These are phyloP conservation scores for Oryctes rhinoceros DNA, from an alignment of 1,140 invertebrate species.

Conservation along the genomic window DNA sequence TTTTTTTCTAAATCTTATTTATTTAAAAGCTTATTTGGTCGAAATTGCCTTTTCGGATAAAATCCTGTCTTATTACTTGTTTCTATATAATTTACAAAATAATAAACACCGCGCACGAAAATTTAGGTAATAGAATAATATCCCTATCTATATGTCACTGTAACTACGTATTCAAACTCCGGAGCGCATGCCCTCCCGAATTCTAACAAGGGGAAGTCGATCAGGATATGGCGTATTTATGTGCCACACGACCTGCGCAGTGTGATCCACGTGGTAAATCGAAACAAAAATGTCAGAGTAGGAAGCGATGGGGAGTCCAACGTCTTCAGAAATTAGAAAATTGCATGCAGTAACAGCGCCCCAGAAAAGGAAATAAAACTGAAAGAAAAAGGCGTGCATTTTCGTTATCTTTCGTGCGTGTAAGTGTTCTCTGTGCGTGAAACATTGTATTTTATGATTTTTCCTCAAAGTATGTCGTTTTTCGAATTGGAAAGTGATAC, in stretches of 20 bases:
- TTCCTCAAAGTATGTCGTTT: no score
- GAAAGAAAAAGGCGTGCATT: constrained; percentile 37
- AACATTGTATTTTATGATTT: no score
- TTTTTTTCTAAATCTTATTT: background rate
- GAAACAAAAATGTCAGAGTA: constrained; percentile 4
- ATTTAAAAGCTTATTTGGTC: background rate
- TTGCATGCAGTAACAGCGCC: no score
- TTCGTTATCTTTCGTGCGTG: background rate
- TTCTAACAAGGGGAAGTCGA: background rate
- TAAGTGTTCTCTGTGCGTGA: no score
- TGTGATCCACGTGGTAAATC: background rate
- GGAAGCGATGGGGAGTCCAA: background rate
- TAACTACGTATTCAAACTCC: background rate
- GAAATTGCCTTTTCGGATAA: background rate
- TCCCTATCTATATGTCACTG: constrained; percentile 14
- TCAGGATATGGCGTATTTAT: constrained; percentile 3
- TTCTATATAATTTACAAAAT: background rate
- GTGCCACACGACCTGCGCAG: constrained; percentile 19
- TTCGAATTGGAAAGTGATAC: no score
- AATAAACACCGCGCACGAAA: constrained; percentile 10
- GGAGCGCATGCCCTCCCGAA: background rate
- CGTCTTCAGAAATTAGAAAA: background rate
- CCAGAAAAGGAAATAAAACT: background rate
- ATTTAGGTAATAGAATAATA: background rate
- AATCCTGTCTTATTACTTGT: background rate